Base-by-base conservation (phyloP, 1,140 invertebrate genomes). In the Saccostrea cuccullata region DNA sequence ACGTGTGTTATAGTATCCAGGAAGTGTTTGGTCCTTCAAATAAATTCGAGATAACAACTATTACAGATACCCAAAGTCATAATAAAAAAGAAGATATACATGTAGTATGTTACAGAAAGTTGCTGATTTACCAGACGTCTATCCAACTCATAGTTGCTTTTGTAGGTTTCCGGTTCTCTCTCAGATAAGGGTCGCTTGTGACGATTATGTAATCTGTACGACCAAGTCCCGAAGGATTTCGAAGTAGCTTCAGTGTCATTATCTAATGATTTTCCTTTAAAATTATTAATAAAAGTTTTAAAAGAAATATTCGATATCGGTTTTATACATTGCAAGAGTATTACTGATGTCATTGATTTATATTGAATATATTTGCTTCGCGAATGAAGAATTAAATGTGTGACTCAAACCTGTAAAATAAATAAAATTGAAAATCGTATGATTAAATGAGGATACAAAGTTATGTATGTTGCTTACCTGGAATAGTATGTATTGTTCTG, bases 21-120 rank as follows among this genome's bases (percentile, higher is more conserved):
- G 92, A 17, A 93, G 82, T 26, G 91, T 90, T 40, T 90, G 87
- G 30, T 91, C 91, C 92, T 92, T 87, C 17, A 85, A 84, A 30
- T 30, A 70, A 30, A 86, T 1, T 2, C 82, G 36, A 73, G 11
- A 36, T 2, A 36, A 36, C 30, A n/a, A n/a, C n/a, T n/a, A n/a
- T n/a, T n/a, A n/a, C n/a, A n/a, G n/a, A n/a, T n/a, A n/a, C n/a
- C n/a, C n/a, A n/a, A n/a, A n/a, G n/a, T n/a, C n/a, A n/a, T n/a
- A n/a, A n/a, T n/a, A n/a, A n/a, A n/a, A n/a, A n/a, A n/a, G n/a
- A n/a, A n/a, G n/a, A n/a, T n/a, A n/a, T n/a, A 36, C 30, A 36
- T 36, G 30, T 36, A 36, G 2, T 6, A 47, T 55, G 0, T 2
- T 84, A 36, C 23, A 30, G 55, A 23, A 20, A 23, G n/a, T 84